Conservation (phyloP, 2,113 vertebrate genomes). For the Apodemus speciosus region DNA sequence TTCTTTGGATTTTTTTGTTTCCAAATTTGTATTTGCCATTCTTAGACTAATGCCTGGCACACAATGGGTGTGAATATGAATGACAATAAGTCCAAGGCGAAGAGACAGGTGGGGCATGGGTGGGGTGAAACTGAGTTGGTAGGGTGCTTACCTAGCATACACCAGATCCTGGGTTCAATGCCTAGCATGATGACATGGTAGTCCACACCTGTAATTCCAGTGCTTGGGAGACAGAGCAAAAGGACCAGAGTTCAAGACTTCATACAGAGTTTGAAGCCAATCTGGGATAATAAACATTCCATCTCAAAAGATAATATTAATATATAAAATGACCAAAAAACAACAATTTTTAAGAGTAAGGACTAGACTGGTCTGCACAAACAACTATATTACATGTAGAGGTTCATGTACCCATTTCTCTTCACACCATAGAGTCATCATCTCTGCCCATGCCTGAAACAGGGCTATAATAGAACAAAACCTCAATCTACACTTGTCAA, state of each 20-base stretch:
- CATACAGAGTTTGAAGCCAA: neutral
- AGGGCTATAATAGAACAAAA: neutral
- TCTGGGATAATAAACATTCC: neutral
- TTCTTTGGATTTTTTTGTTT: constrained; percentile 56
- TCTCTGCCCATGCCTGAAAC: neutral
- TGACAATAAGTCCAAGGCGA: constrained; percentile 50
- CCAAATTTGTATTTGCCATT: constrained; percentile 55
- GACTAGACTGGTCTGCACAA: neutral
- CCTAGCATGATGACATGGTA: neutral
- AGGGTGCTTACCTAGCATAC: neutral
- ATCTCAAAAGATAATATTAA: neutral
- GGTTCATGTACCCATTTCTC: neutral
- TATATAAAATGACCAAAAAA: neutral
- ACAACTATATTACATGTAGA: neutral
- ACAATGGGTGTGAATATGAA: neutral
- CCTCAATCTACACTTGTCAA: constrained; percentile 3
- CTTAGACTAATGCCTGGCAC: constrained; percentile 55
- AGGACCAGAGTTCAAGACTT: neutral
- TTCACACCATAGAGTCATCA: neutral
- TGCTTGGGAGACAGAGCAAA: neutral
- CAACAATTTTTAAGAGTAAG: neutral
- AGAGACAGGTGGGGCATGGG: neutral
- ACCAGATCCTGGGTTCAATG: neutral
- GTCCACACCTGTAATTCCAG: neutral
- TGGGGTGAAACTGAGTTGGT: neutral